A percentile compares a stretch with the other conserved stretches of the same genome.
These are phyloP conservation scores for Odontothrips loti DNA, from an alignment of 2,888 invertebrate species.

Conservation along the genomic window DNA sequence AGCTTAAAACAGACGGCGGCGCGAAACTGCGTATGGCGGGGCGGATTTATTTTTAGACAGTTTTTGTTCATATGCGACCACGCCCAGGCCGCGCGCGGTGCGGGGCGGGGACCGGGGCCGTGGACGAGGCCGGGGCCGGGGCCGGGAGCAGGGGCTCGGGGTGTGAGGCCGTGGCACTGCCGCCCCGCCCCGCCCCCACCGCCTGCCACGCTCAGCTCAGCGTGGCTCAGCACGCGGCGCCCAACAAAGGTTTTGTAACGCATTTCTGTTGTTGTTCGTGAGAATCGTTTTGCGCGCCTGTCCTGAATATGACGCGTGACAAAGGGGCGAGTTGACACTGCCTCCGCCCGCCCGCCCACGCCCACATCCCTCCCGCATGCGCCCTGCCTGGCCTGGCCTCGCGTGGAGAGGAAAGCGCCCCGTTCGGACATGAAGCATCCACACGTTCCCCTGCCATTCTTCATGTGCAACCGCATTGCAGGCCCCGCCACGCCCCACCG, in stretches of 20 bases:
- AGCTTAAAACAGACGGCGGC: too few species aligned
- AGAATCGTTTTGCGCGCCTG: not conserved
- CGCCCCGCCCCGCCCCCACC: too few species aligned
- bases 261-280: not conserved
- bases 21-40: too few species aligned
- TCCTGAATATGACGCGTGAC: not conserved
- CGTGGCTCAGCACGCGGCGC: constrained; percentile 2
- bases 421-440: not conserved
- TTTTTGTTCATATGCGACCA: too few species aligned
- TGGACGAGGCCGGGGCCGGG: too few species aligned
- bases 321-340: not conserved
- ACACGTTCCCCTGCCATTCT: constrained; percentile 13
- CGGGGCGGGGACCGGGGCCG: too few species aligned
- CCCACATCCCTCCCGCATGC: not conserved
- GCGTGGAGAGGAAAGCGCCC: not conserved
- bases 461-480: constrained; percentile 19
- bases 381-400: not conserved
- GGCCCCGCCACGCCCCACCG: not conserved
- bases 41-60: too few species aligned
- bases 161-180: too few species aligned
- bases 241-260: not conserved
- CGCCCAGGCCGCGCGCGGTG: too few species aligned
- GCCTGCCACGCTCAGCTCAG: too few species aligned
- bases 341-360: too few species aligned
- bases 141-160: too few species aligned